Percentiles rank a stretch among this genome's conserved stretches.
phyloP scores from a whole-genome alignment of 2,888 invertebrate species.

The Lasioglossum zephyrum region DNA sequence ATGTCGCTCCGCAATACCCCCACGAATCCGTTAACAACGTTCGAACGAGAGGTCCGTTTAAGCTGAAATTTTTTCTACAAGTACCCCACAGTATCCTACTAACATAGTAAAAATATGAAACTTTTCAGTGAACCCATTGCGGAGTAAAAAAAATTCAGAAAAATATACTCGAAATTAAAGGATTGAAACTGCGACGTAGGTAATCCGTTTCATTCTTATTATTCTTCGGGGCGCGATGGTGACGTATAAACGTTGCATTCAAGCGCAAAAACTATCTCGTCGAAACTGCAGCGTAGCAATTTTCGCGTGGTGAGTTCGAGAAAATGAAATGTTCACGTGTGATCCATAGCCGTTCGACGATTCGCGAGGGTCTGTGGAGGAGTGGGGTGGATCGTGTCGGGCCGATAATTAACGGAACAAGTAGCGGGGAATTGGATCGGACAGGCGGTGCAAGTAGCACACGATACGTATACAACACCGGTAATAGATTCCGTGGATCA shows the following conservation, averaged over 20 bases:
- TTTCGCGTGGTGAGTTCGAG: background rate
- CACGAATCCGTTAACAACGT: background rate
- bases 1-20: background rate
- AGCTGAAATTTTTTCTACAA: background rate
- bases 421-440: constrained; percentile 11
- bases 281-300: background rate
- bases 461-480: constrained; percentile 27
- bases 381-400: background rate
- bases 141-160: background rate
- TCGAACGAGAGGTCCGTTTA: background rate
- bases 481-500: constrained; percentile 37
- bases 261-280: background rate
- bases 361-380: background rate
- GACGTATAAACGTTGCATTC: background rate
- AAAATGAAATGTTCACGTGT: background rate
- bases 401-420: constrained; percentile 14
- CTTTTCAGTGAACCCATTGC: background rate
- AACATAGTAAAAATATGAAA: background rate
- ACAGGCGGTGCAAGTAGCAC: constrained; percentile 29
- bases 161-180: background rate
- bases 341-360: background rate
- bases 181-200: background rate
- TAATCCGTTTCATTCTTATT: background rate
- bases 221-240: background rate
- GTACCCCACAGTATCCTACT: background rate